phyloP scores from a whole-genome alignment of 1,140 invertebrate genomes.

The Hyles vespertilio region DNA sequence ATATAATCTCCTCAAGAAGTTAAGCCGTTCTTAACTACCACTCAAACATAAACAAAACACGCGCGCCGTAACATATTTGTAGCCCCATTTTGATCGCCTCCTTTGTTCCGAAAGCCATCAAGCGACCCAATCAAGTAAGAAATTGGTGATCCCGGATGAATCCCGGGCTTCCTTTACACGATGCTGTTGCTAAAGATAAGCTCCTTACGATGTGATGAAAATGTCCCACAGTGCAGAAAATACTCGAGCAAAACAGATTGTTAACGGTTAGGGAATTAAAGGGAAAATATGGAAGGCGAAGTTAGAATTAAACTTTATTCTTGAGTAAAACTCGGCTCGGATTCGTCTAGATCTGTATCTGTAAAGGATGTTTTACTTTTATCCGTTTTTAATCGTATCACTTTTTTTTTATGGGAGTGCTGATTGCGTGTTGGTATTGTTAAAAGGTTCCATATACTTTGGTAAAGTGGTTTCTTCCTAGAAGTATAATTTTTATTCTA shows the following conservation, averaged over 20 bases:
- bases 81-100: conserved; percentile 41
- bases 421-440: too few species aligned
- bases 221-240: conserved; percentile 35
- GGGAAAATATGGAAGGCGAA: neutral
- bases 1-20: too few species aligned
- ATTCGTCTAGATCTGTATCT: too few species aligned
- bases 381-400: too few species aligned
- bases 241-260: conserved; percentile 27
- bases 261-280: conserved; percentile 20
- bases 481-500: too few species aligned
- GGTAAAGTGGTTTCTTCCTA: neutral
- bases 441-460: neutral
- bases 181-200: conserved; percentile 48
- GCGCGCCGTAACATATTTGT: conserved; percentile 32
- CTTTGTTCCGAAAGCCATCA: conserved; percentile 62
- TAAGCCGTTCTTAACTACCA: neutral
- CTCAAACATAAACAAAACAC: neutral
- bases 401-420: too few species aligned
- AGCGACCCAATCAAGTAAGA: conserved; percentile 63
- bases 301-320: too few species aligned
- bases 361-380: too few species aligned
- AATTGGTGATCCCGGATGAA: conserved; percentile 55
- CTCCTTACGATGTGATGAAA: conserved; percentile 44
- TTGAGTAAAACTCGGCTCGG: too few species aligned
- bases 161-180: conserved; percentile 23